Base-by-base conservation (phyloP, 1,140 invertebrate genomes). In the Acromyrmex echinatior region DNA sequence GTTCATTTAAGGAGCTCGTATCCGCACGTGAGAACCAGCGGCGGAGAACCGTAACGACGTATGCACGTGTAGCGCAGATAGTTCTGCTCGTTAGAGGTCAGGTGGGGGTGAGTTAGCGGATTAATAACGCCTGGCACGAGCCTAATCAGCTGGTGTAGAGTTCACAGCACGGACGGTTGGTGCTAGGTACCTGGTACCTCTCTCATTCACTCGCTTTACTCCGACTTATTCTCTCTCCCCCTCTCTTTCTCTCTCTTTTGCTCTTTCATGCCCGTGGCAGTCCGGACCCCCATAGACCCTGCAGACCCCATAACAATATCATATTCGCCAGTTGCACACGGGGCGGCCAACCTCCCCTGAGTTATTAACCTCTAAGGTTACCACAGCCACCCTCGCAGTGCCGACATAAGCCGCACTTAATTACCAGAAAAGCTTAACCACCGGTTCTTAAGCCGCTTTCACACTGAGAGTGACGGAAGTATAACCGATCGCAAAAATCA, bases 351-450 rank as follows among this genome's bases (percentile, higher is more conserved):
- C 84, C 80, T 51, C 87, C 92, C 88, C 88, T 93, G 90, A 95
- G 93, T 95, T 95, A 94, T 95, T 94, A 95, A 95, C 93, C 93
- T 95, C 92, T 95, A 94, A 93, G 92, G 94, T 95, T 95, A 94
- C 94, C 90, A 62, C 90, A 91, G 79, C 90, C 91, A 92, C 92
- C 93, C 92, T 92, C 88, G 82, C 65, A 68, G 45, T 63, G 87
- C 84, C 86, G 87, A 88, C 88, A 79, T 88, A 92, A 93, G 92
- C 92, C 89, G 86, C 87, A 91, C 90, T 92, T 94, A 95, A 95
- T 94, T 94, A 94, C 92, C 92, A 88, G 90, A 93, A 92, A 94
- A 94, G 88, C 86, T 89, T 87, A 88, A 90, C 88, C 81, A 73
- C 68, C 79, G 86, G 39, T 88, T 77, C 81, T 89, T 91, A 81